Percentiles rank a stretch among this genome's conserved stretches.
Conservation (phyloP, 2,888 invertebrate genomes). For the Nomada fabriciana region DNA sequence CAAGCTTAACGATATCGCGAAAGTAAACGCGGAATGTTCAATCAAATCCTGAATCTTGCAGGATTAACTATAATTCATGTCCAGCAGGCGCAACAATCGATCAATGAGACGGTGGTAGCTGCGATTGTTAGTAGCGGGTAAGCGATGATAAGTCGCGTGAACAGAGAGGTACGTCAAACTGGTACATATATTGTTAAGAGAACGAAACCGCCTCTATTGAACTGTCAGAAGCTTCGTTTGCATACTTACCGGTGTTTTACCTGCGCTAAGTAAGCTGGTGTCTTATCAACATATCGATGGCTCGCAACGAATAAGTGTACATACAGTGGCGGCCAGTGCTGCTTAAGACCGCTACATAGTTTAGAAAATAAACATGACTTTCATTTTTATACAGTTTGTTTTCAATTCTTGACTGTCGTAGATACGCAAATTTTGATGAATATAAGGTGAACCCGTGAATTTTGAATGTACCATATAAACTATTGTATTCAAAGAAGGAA, state of each 20-base stretch:
- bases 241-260: conserved; percentile 19
- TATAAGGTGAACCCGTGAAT: too few relatives aligned
- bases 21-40: conserved; percentile 19
- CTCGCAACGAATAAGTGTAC: not conserved
- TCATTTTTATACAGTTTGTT: too few relatives aligned
- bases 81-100: conserved; percentile 56
- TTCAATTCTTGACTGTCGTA: too few relatives aligned
- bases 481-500: too few relatives aligned
- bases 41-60: conserved; percentile 47
- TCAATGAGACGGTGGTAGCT: conserved; percentile 29
- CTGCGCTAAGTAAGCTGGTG: not conserved
- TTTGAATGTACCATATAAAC: too few relatives aligned
- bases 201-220: conserved; percentile 30
- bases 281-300: conserved; percentile 21
- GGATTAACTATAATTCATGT: conserved; percentile 62
- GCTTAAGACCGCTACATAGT: too few relatives aligned
- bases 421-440: too few relatives aligned
- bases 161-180: conserved; percentile 14
- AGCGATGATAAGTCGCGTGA: conserved; percentile 39
- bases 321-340: not conserved
- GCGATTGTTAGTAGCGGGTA: conserved; percentile 19
- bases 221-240: conserved; percentile 38
- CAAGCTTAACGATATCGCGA: conserved; percentile 26
- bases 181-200: conserved; percentile 38
- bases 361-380: too few relatives aligned